Percentiles rank a stretch among this genome's conserved stretches.
Conservation (phyloP, 2,797 vertebrate genomes). For the Chaunax sp. region DNA sequence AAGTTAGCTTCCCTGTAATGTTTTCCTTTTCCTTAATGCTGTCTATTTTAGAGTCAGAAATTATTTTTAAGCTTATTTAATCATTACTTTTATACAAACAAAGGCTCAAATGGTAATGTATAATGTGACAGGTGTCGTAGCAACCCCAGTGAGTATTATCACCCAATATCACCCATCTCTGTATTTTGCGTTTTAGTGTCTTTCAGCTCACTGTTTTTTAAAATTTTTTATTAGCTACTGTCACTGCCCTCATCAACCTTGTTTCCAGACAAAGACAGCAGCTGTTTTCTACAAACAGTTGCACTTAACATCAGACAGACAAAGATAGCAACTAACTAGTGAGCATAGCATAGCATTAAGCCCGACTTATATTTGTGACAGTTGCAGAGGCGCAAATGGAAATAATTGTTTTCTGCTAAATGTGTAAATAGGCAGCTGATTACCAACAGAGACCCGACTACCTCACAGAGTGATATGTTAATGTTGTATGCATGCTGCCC, state of each 20-base stretch:
- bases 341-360: not conserved
- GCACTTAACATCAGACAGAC: not conserved
- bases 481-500: not conserved
- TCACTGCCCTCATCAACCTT: not conserved
- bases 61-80: not conserved
- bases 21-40: too few relatives aligned
- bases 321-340: not conserved
- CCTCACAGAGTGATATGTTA: not conserved
- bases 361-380: not conserved
- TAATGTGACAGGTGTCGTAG: not conserved
- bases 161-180: not conserved
- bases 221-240: not conserved
- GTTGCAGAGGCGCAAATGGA: not conserved
- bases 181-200: not conserved
- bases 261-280: not conserved
- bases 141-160: not conserved
- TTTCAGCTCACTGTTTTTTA: constrained; percentile 10
- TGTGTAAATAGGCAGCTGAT: not conserved
- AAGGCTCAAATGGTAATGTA: not conserved
- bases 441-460: not conserved
- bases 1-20: not conserved
- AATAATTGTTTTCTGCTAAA: not conserved
- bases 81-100: not conserved
- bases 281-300: not conserved
- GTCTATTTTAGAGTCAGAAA: too few relatives aligned